Conservation (phyloP, 1,140 invertebrate genomes). For the Bombus picipes region DNA sequence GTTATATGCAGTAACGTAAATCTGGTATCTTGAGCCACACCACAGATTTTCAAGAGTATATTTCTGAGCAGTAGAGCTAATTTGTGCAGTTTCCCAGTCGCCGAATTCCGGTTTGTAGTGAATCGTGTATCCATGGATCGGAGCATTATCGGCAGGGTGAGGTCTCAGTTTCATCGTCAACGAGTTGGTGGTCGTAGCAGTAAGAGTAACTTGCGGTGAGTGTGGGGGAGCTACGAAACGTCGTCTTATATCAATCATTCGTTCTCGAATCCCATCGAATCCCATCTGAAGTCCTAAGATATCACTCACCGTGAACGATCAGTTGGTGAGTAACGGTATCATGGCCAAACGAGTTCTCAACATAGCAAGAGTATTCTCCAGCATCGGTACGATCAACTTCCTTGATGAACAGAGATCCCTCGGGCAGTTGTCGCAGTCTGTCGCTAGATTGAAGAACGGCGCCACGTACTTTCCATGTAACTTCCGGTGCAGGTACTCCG, state of each 20-base stretch:
- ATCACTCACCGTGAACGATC: slow-evolving; percentile 89
- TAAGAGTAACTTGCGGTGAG: slow-evolving; percentile 90
- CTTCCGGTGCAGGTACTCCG: slow-evolving; percentile 93
- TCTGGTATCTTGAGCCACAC: slow-evolving; percentile 95
- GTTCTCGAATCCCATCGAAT: not conserved
- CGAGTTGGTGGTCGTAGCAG: slow-evolving; percentile 92
- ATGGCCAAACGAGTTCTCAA: slow-evolving; percentile 95
- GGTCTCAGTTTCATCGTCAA: slow-evolving; percentile 91
- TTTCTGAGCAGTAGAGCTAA: slow-evolving; percentile 88
- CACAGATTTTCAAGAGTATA: slow-evolving; percentile 93
- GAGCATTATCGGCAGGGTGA: slow-evolving; percentile 88
- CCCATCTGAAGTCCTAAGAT: not conserved
- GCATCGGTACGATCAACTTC: slow-evolving; percentile 94
- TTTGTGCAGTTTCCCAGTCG: slow-evolving; percentile 94
- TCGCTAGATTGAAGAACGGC: slow-evolving; percentile 87
- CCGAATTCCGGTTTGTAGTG: slow-evolving; percentile 96
- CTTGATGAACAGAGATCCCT: slow-evolving; percentile 95
- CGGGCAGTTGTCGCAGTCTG: slow-evolving; percentile 91
- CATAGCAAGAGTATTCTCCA: slow-evolving; percentile 95
- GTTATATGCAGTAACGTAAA: slow-evolving; percentile 95
- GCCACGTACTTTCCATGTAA: slow-evolving; percentile 92
- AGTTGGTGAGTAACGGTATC: slow-evolving; percentile 95
- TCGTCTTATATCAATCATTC: not conserved
- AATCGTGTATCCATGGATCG: slow-evolving; percentile 93
- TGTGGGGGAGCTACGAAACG: slow-evolving; percentile 89